Evolutionary conservation across 2,888 invertebrate genomes (phyloP).

Genomic region (Metalampra italica): DNA sequence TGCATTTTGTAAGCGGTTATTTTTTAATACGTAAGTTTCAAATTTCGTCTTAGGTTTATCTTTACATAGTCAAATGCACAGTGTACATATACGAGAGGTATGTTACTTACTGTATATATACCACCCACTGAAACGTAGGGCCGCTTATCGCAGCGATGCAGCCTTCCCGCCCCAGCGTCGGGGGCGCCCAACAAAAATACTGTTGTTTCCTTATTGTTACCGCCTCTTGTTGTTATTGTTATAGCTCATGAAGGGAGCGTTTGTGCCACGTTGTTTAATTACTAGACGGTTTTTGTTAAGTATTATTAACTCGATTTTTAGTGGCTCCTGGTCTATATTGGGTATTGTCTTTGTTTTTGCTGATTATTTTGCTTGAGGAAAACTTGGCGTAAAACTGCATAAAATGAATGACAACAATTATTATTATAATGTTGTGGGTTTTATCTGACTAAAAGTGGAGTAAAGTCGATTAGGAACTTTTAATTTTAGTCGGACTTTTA

Average conservation of each 20-base stretch:
- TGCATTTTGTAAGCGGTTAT: no score
- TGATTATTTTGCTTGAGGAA: slow-evolving; percentile 8
- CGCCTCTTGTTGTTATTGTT: slow-evolving; percentile 37
- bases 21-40: no score
- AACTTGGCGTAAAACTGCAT: background rate
- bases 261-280: slow-evolving; percentile 62
- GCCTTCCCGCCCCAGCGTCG: slow-evolving; percentile 37
- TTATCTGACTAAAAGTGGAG: background rate
- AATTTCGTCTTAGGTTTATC: no score
- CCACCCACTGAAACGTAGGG: slow-evolving; percentile 21
- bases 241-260: slow-evolving; percentile 38
- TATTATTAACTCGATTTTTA: slow-evolving; percentile 23
- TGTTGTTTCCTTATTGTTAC: slow-evolving; percentile 57
- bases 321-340: slow-evolving; percentile 24
- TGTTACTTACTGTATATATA: slow-evolving; percentile 10
- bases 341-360: slow-evolving; percentile 11
- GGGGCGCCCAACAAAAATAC: slow-evolving; percentile 67
- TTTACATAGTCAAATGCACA: no score
- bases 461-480: no score
- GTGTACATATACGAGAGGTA: background rate
- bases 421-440: background rate
- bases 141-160: slow-evolving; percentile 59
- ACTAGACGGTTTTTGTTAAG: slow-evolving; percentile 53
- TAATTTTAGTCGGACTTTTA: no score
- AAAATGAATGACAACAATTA: background rate